Evolutionary conservation across 1,140 invertebrate species (phyloP), one percentile per base, ranked within the genome.

Genomic region (Lanistes nyassanus): DNA sequence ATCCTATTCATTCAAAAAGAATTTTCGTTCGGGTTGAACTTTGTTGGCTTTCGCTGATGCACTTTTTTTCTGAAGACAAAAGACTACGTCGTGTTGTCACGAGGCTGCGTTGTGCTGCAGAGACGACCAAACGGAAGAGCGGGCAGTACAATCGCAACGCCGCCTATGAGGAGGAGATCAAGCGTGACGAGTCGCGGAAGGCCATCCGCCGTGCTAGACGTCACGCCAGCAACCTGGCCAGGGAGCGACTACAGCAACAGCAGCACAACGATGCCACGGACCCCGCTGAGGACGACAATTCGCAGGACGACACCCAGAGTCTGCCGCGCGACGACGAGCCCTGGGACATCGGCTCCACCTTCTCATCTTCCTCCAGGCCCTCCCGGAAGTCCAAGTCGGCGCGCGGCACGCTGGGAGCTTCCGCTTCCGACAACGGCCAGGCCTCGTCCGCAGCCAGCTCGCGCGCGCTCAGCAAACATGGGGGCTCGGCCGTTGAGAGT

Each of bases 111-210:
- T 9, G 2, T 26, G 9, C 11, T 69, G 21, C 55, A 72, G 69
- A 72, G 60, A 56, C 76, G 78, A 80, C 75, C 19, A 78, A 76
- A 34, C 69, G 78, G 29, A 69, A 77, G 31, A 69, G 76, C 21
- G 58, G 67, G 0, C 64, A 68, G 26, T 83, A 81, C 60, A 80
- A 81, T 62, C 77, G 82, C 47, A 81, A 83, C 69, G 80, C 79
- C 1, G 82, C 82, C 23, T 83, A 81, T 65, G 82, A 83, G 34
- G 75, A 80, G 39, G 80, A 83, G 42, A 67, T 83, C 6, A 55
- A 75, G 36, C 66, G 77, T 4, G 80, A 83, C 29, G 80, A 81
- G 36, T 78, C 75, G 19, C 72, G 81, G 26, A 79, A 77, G 53
- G 78, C 80, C 19, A 69, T 76, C 0, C 67, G 74, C 60, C 71